Percentiles rank a stretch among this genome's conserved stretches.
Conservation (phyloP, 1,140 invertebrate species). For the Euschistus heros region DNA sequence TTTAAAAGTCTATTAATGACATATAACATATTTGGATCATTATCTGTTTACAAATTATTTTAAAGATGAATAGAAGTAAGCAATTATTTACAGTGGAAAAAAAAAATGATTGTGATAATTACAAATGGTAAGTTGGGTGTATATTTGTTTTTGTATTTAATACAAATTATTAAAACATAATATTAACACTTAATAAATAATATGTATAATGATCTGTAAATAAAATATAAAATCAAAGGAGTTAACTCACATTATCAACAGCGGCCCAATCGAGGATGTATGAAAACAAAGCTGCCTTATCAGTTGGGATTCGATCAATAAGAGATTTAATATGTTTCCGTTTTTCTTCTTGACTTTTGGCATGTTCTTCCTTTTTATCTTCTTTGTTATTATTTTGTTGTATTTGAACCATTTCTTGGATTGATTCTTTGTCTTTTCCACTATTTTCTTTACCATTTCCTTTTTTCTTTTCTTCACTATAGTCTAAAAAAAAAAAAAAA, state of each 20-base stretch:
- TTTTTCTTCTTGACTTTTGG: conserved; percentile 85
- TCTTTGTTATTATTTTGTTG: conserved; percentile 31
- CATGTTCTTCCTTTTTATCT: conserved; percentile 53
- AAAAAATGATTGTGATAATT: too few species aligned
- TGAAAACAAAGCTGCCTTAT: conserved; percentile 89
- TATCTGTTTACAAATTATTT: too few species aligned
- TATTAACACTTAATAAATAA: too few species aligned
- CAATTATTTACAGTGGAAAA: too few species aligned
- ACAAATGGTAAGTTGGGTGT: too few species aligned
- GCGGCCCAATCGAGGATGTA: conserved; percentile 86
- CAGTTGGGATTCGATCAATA: conserved; percentile 97
- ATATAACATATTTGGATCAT: too few species aligned
- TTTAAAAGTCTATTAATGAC: too few species aligned
- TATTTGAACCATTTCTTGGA: not conserved
- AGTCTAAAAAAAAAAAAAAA: conserved; percentile 47
- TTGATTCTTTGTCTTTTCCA: not conserved
- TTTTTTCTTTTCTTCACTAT: conserved; percentile 50
- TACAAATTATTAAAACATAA: too few species aligned
- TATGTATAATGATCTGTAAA: too few species aligned
- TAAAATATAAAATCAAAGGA: not conserved
- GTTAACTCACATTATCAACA: conserved; percentile 57
- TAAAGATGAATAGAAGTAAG: too few species aligned
- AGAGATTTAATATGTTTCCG: conserved; percentile 89
- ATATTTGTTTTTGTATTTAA: too few species aligned
- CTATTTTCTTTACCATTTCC: conserved; percentile 32